Percentiles rank a stretch among this genome's conserved stretches.
These are phyloP conservation scores for Xylota sylvarum DNA, from an alignment of 2,888 invertebrate genomes.

Conservation along the genomic window DNA sequence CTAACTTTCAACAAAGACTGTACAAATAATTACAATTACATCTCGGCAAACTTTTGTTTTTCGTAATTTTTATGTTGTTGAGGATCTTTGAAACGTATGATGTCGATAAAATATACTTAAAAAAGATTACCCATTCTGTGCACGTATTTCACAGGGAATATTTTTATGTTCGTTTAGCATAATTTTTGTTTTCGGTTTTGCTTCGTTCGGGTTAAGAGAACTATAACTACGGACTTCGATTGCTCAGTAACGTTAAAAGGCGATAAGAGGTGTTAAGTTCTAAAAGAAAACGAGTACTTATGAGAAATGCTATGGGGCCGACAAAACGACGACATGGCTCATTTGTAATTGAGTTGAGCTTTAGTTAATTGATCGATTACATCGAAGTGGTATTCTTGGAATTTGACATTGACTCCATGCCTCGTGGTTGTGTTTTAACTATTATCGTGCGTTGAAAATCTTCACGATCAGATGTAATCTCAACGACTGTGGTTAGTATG, in stretches of 20 bases:
- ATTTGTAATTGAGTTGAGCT: constrained; percentile 13
- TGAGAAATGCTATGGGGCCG: not conserved
- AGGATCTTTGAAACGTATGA: constrained; percentile 33
- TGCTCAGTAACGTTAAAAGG: not conserved
- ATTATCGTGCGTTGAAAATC: not conserved
- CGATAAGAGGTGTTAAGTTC: constrained; percentile 33
- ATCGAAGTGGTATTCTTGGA: constrained; percentile 24
- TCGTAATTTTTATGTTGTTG: constrained; percentile 5
- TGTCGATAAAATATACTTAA: constrained; percentile 37
- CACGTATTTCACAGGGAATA: constrained; percentile 54
- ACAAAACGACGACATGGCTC: not conserved
- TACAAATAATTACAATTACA: not conserved
- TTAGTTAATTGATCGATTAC: constrained; percentile 36
- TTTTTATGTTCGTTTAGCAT: constrained; percentile 51
- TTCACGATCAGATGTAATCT: constrained; percentile 5
- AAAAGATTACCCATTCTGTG: constrained; percentile 42
- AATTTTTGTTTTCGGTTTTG: not conserved
- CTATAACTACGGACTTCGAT: constrained; percentile 10
- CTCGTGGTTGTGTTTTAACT: not conserved
- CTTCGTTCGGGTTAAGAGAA: not conserved
- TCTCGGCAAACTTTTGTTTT: not conserved
- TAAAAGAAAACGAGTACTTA: not conserved
- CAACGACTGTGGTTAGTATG: not conserved
- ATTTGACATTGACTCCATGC: constrained; percentile 7
- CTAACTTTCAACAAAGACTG: not conserved